A percentile compares a stretch with the other conserved stretches of the same genome.
Conservation (phyloP, 2,888 invertebrate species). For the Rambutsinella grinnellia region DNA sequence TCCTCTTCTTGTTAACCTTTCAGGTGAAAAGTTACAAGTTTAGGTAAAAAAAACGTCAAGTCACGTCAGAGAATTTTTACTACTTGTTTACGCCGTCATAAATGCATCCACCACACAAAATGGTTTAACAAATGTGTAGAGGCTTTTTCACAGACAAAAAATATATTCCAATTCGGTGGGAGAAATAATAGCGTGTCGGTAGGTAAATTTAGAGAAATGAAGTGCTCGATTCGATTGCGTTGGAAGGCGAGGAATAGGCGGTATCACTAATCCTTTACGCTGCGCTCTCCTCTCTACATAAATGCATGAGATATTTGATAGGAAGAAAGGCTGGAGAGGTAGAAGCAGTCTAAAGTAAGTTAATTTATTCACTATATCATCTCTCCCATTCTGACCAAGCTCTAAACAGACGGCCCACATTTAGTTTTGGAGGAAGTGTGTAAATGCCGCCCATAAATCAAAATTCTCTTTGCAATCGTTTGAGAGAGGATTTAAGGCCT, state of each 20-base stretch:
- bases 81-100: slow-evolving; percentile 7
- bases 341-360: not conserved
- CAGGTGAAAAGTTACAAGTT: slow-evolving; percentile 32
- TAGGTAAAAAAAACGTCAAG: slow-evolving; percentile 10
- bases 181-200: not conserved
- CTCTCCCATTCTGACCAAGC: not conserved
- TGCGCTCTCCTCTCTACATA: no score
- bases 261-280: no score
- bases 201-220: not conserved
- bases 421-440: slow-evolving; percentile 23
- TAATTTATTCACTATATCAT: not conserved
- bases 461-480: slow-evolving; percentile 40
- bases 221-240: not conserved
- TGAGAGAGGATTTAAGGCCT: slow-evolving; percentile 24
- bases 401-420: not conserved
- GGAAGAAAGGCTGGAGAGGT: no score
- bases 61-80: slow-evolving; percentile 1
- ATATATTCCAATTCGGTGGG: no score
- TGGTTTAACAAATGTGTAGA: no score
- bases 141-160: no score
- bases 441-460: slow-evolving; percentile 42
- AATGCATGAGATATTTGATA: no score
- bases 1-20: slow-evolving; percentile 25
- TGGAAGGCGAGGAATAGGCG: not conserved
- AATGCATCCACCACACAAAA: no score